Base-by-base conservation (phyloP, 23 tunicate species). In the Phallusia fumigata region DNA sequence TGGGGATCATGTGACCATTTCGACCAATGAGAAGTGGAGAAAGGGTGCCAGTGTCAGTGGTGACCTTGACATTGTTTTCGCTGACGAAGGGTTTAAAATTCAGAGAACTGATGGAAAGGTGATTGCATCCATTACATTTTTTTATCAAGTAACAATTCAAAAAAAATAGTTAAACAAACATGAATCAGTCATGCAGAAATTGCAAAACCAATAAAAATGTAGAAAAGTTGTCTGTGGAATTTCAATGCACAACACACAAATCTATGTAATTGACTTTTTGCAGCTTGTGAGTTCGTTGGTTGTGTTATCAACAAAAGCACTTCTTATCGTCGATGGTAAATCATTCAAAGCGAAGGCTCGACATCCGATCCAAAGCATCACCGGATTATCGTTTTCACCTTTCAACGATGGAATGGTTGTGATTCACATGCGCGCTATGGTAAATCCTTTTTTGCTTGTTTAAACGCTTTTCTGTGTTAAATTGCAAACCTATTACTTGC, bases 31-130 rank as follows among this genome's bases (percentile, higher is more conserved):
- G 73, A 88, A 93, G 81, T 93, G 92, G 97, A 51, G 76, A 72
- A 92, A 92, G 64, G 82, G 82, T 21, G 88, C 88, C 26, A 33
- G 36, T n/a, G 78, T 52, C 1, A 78, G 76, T 45, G 91, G 85
- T n/a, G 85, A 84, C 49, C 72, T 32, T n/a, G 49, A 73, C 19
- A 77, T 85, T 32, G 31, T 88, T 35, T 93, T 93, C 52, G 92
- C 98, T 33, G 98, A 88, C 53, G 91, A 93, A 53, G 98, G 93
- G 8, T 93, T 88, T 76, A 93, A 93, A 69, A 93, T 93, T 18
- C 76, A 93, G 64, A 86, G 93, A 76, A 73, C 81, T 12, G 74
- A 85, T 33, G 98, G 90, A 73, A 93, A 93, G 79, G 98, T 93
- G 64, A 19, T n/a, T n/a, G n/a, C n/a, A n/a, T n/a, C n/a, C n/a